phyloP scores from a whole-genome alignment of 2,797 vertebrate genomes.

The Sitta carolinensis region DNA sequence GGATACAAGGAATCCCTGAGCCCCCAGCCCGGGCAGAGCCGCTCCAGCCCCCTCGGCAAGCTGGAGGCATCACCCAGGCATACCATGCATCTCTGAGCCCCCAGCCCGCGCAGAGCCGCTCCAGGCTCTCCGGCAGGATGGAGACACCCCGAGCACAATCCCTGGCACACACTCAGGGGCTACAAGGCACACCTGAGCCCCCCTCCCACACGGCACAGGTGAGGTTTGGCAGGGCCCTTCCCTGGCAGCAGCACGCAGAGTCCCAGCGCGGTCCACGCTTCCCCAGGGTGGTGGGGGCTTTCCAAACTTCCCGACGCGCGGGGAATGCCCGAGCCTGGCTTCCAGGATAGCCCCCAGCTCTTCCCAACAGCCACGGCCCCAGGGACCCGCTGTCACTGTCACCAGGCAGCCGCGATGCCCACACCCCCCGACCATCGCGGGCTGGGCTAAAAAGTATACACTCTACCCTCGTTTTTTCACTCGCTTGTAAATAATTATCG shows the following conservation, averaged over 20 bases:
- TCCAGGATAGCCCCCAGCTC: neutral
- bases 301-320: fast-evolving
- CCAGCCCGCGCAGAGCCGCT: fast-evolving
- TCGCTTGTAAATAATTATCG: neutral
- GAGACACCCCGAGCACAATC: no score
- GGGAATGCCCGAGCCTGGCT: neutral
- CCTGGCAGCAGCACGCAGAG: fast-evolving
- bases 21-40: neutral
- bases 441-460: neutral
- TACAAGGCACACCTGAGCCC: fast-evolving
- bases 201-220: no score
- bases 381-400: neutral
- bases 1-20: no score
- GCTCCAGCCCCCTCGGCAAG: fast-evolving
- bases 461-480: neutral
- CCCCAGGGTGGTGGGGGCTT: neutral
- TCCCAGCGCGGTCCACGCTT: fast-evolving
- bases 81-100: fast-evolving
- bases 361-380: fast-evolving
- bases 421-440: neutral
- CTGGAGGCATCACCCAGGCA: fast-evolving
- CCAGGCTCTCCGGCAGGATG: fast-evolving
- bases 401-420: fast-evolving
- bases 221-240: fast-evolving
- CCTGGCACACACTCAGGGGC: neutral